Conservation (phyloP, 2,113 vertebrate species). For the Noturus placidus region DNA sequence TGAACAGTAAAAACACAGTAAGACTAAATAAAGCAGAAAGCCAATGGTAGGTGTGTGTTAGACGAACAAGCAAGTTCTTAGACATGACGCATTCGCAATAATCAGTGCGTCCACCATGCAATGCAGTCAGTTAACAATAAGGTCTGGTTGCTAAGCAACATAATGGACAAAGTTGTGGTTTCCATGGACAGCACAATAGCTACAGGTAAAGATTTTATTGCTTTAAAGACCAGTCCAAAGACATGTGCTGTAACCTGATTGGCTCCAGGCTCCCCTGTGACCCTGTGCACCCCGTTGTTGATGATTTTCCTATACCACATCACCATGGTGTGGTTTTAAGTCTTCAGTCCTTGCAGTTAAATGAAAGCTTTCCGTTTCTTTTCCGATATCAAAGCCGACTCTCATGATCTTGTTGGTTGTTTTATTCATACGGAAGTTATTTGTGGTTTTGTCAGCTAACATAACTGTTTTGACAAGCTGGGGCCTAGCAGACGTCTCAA, state of each 20-base stretch:
- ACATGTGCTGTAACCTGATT: no score
- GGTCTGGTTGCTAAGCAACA: constrained; percentile 18
- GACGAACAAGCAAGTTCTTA: neutral
- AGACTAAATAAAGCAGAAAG: neutral
- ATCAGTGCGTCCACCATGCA: neutral
- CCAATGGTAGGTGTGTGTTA: neutral
- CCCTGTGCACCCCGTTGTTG: no score
- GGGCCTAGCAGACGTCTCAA: constrained; percentile 12
- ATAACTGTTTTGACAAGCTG: constrained; percentile 33
- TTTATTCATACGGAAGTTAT: constrained; percentile 19
- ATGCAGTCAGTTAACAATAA: neutral
- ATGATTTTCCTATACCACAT: neutral
- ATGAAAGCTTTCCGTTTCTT: neutral
- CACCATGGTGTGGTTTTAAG: neutral
- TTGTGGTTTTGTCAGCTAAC: constrained; percentile 17
- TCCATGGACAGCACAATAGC: neutral
- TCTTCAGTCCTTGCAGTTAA: neutral
- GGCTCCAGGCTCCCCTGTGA: no score
- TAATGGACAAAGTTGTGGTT: neutral
- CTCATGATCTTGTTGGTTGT: constrained; percentile 1
- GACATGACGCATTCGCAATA: neutral
- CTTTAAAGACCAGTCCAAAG: neutral
- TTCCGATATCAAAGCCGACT: constrained; percentile 6
- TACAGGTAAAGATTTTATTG: neutral
- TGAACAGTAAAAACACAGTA: neutral